phyloP scores from a whole-genome alignment of 2,888 invertebrate species.

The Epistrophella euchroma region DNA sequence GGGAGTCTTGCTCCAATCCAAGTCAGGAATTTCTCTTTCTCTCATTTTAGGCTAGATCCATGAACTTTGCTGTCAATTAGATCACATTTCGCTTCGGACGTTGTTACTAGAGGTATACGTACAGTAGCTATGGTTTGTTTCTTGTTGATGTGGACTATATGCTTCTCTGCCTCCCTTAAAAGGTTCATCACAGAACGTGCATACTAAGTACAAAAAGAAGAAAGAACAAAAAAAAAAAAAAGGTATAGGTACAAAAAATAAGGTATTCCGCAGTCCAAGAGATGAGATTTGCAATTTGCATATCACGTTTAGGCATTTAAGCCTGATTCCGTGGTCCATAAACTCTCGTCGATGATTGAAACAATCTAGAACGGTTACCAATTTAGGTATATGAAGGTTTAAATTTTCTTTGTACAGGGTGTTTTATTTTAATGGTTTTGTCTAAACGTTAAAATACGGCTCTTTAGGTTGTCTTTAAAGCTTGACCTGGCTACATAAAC shows the following conservation, averaged over 20 bases:
- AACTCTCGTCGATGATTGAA: constrained; percentile 70
- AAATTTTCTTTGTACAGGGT: not conserved
- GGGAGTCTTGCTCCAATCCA: constrained; percentile 20
- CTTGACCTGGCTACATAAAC: no score
- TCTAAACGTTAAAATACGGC: no score
- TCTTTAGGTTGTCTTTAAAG: no score
- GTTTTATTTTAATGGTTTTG: not conserved
- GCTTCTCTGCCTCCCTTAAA: constrained; percentile 47
- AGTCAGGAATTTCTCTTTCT: constrained; percentile 29
- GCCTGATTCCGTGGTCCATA: constrained; percentile 71
- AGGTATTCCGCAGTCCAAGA: constrained; percentile 33
- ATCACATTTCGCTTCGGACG: constrained; percentile 49
- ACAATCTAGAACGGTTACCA: constrained; percentile 57
- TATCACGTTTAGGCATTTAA: constrained; percentile 74
- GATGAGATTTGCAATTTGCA: constrained; percentile 72
- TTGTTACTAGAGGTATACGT: not conserved
- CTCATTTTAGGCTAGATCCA: constrained; percentile 58
- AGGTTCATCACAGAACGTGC: constrained; percentile 36
- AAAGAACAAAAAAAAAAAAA: not conserved
- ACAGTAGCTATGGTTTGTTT: constrained; percentile 48
- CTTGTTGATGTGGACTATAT: constrained; percentile 4
- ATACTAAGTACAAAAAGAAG: not conserved
- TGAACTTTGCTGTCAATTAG: constrained; percentile 72
- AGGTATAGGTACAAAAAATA: not conserved
- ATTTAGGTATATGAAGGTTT: not conserved